Base-by-base conservation (phyloP, 2,113 vertebrate species). In the Casuarius casuarius region DNA sequence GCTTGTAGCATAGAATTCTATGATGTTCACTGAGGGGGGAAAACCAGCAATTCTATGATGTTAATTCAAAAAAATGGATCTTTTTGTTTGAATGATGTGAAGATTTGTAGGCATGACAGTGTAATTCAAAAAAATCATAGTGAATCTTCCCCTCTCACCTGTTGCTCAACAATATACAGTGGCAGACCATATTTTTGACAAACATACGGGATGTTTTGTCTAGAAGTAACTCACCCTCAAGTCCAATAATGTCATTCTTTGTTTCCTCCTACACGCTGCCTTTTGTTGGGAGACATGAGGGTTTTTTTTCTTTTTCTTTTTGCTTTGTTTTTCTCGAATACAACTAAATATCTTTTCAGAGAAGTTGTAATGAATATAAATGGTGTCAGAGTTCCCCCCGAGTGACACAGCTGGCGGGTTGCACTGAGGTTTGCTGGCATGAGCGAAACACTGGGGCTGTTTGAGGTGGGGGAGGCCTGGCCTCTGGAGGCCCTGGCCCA, bases 231-330 rank as follows among this genome's bases (percentile, higher is more conserved):
- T 51, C 19, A 68, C 11, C 76, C 21, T 44, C 13, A 40, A 46
- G 52, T 61, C 31, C 38, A 61, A 33, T 75, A 16, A 49, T 38
- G 10, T 42, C 0, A 56, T 82, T 46, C 66, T 67, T 49, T 3
- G 33, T 49, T 78, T 78, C 29, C 2, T 73, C 4, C 59, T 15
- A 67, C 7, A 54, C 2, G 5, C 3, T 66, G 8, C 71, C 51
- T 67, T 70, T 12, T 35, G 56, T 9, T 31, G 66, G 10, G n/a
- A 74, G 28, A 84, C 40, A 28, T 4, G 48, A 71, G 3, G 33
- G 3, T 5, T 28, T 51, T 6, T 42, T 23, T 21, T 4, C 22
- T 51, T 11, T 5, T 7, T 33, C 2, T 16, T 12, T 8, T 7
- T 5, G 2, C 5, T 26, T 20, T 10, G 7, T 23, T 19, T 28